These are phyloP conservation scores for Hypothenemus hampei DNA, from an alignment of 1,140 invertebrate genomes.

Conservation along the genomic window DNA sequence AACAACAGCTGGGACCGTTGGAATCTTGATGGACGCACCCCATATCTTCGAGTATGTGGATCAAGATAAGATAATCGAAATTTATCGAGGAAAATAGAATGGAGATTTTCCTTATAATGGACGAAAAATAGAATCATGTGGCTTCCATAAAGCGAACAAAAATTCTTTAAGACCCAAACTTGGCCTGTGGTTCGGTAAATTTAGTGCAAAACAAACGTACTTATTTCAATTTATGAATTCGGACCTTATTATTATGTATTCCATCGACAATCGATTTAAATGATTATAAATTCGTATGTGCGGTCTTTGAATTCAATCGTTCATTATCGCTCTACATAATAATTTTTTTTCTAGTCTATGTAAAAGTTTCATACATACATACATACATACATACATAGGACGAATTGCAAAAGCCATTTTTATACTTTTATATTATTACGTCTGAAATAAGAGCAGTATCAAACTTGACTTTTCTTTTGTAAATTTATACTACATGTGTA, in stretches of 20 bases:
- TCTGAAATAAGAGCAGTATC: conserved; percentile 14
- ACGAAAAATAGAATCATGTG: conserved; percentile 36
- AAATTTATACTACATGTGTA: neutral
- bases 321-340: conserved; percentile 15
- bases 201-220: conserved; percentile 3
- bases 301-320: too few species aligned
- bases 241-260: conserved; percentile 37
- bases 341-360: conserved; percentile 23
- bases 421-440: conserved; percentile 21
- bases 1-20: conserved; percentile 88
- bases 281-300: conserved; percentile 28
- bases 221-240: conserved; percentile 17
- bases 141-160: conserved; percentile 34
- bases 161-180: conserved; percentile 32
- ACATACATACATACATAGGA: conserved; percentile 6
- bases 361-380: conserved; percentile 16
- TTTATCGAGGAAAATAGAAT: conserved; percentile 81
- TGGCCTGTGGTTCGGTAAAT: conserved; percentile 32
- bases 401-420: conserved; percentile 20
- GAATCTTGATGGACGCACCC: conserved; percentile 97
- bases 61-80: conserved; percentile 93
- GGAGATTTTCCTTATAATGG: conserved; percentile 18
- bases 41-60: conserved; percentile 99
- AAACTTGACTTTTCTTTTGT: conserved; percentile 1
- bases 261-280: conserved; percentile 43